A percentile compares a stretch with the other conserved stretches of the same genome.
These are phyloP conservation scores for Sebastes diaconus DNA, from an alignment of 2,797 vertebrate species.

Conservation along the genomic window DNA sequence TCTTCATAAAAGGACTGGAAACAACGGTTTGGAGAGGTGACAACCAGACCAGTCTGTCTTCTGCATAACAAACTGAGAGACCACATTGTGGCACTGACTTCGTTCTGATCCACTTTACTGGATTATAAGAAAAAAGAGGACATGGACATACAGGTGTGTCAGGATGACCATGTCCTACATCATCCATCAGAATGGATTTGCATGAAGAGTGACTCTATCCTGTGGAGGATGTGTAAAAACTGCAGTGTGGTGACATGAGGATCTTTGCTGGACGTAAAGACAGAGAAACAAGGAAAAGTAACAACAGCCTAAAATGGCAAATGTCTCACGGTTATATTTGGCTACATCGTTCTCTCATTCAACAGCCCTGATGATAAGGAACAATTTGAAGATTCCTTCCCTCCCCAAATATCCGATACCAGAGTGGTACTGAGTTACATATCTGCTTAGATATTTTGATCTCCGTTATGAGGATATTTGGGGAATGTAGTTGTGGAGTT, in stretches of 20 bases:
- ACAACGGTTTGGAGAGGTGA: not conserved
- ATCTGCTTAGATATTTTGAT: not conserved
- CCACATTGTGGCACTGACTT: not conserved
- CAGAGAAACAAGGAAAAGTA: not conserved
- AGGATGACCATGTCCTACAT: not conserved
- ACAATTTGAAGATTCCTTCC: not conserved
- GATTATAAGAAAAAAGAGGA: not conserved
- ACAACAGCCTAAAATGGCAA: not conserved
- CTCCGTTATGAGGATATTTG: not conserved
- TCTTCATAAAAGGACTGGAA: not conserved
- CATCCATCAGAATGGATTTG: not conserved
- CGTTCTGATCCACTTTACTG: not conserved
- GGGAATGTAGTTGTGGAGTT: not conserved
- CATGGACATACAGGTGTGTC: not conserved
- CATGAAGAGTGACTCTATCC: not conserved
- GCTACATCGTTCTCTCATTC: not conserved
- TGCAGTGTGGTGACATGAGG: not conserved
- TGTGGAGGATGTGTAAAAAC: not conserved
- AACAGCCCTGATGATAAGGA: not conserved
- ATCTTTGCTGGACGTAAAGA: not conserved
- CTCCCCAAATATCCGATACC: not conserved
- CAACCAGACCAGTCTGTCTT: not conserved
- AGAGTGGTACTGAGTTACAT: not conserved
- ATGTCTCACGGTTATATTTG: not conserved
- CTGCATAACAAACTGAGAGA: not conserved